Conservation (phyloP, 1,140 invertebrate species). For the Drosophila neocordata region DNA sequence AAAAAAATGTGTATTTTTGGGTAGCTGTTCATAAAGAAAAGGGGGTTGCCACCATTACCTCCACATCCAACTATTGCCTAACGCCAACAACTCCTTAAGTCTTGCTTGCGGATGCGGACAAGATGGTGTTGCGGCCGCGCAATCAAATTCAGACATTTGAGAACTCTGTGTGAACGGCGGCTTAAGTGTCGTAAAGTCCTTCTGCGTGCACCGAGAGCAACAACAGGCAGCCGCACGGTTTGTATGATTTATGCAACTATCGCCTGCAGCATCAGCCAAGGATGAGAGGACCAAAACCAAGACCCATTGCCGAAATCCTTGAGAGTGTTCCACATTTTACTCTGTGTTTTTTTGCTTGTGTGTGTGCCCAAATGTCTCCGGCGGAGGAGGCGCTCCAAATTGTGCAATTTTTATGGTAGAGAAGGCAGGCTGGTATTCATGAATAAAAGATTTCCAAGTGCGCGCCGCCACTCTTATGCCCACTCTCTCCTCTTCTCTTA, state of each 20-base stretch:
- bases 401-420: slow-evolving; percentile 73
- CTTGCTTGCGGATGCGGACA: slow-evolving; percentile 12
- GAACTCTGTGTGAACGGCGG: slow-evolving; percentile 41
- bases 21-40: neutral
- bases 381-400: slow-evolving; percentile 55
- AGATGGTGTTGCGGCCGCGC: slow-evolving; percentile 62
- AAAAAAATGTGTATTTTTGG: slow-evolving; percentile 26
- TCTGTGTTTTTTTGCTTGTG: slow-evolving; percentile 15
- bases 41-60: slow-evolving; percentile 28
- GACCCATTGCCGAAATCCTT: slow-evolving; percentile 73
- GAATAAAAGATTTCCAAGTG: slow-evolving; percentile 77
- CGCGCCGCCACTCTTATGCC: slow-evolving; percentile 15
- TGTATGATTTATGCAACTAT: slow-evolving; percentile 82
- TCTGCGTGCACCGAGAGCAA: slow-evolving; percentile 46
- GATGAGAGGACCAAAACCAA: slow-evolving; percentile 25
- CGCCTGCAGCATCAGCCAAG: slow-evolving; percentile 61
- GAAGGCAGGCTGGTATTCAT: slow-evolving; percentile 55
- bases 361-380: slow-evolving; percentile 61
- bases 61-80: neutral
- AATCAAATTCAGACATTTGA: slow-evolving; percentile 79
- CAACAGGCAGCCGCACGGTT: slow-evolving; percentile 37
- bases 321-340: slow-evolving; percentile 34
- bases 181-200: slow-evolving; percentile 80
- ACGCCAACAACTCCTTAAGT: slow-evolving; percentile 1
- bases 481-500: slow-evolving; percentile 13